These are phyloP conservation scores for Chorisops tibialis DNA, from an alignment of 2,888 invertebrate species.

Conservation along the genomic window DNA sequence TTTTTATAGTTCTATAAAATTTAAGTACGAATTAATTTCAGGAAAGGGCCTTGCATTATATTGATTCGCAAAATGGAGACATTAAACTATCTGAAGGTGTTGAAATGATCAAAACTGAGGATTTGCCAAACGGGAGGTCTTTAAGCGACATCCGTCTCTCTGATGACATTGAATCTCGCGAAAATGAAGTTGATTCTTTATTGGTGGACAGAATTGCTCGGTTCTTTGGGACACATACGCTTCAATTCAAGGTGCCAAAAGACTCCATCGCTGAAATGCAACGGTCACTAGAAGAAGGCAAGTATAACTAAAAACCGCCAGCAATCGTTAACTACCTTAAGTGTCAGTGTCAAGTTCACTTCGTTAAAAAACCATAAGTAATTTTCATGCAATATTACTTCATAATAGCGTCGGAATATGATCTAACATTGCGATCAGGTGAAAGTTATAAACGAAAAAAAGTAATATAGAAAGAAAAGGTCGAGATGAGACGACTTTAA, in stretches of 20 bases:
- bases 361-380: background rate
- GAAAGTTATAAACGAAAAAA: background rate
- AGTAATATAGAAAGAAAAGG: background rate
- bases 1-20: slow-evolving; percentile 5
- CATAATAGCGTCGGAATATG: background rate
- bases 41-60: slow-evolving; percentile 69
- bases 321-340: too few species aligned
- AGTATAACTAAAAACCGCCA: slow-evolving; percentile 46
- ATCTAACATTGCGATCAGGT: too few species aligned
- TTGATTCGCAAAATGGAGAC: slow-evolving; percentile 61
- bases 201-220: slow-evolving; percentile 71
- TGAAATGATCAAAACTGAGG: slow-evolving; percentile 56
- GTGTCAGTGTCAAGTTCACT: background rate
- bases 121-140: slow-evolving; percentile 57
- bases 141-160: slow-evolving; percentile 67
- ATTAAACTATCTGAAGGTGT: slow-evolving; percentile 64
- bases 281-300: slow-evolving; percentile 81
- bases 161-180: slow-evolving; percentile 68
- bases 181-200: slow-evolving; percentile 68
- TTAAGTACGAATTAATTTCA: slow-evolving; percentile 49
- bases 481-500: background rate
- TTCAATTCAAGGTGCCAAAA: slow-evolving; percentile 77
- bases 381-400: background rate
- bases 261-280: slow-evolving; percentile 69
- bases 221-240: slow-evolving; percentile 72